Evolutionary conservation across 53 echinoderm and acorn worm species (phyloP).

Genomic region (Henricia sp.): DNA sequence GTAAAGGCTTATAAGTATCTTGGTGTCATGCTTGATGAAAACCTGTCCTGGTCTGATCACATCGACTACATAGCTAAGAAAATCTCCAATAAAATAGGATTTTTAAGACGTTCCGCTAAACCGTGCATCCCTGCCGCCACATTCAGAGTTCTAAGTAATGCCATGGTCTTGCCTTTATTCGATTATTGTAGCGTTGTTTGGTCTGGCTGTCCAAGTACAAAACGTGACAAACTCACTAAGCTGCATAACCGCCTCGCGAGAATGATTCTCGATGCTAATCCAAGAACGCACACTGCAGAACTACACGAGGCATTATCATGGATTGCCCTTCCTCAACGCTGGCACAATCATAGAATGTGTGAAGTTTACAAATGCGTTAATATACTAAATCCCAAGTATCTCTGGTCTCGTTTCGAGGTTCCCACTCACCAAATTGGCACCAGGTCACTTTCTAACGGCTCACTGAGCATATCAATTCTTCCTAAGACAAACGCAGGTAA

Average conservation of each 20-base stretch:
- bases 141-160: background rate
- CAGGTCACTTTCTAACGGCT: no score
- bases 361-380: background rate
- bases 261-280: background rate
- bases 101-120: background rate
- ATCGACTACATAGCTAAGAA: constrained; percentile 1
- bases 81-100: background rate
- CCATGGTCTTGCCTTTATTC: background rate
- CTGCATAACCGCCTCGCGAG: background rate
- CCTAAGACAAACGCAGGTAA: no score
- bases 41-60: background rate
- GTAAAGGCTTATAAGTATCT: no score
- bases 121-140: background rate
- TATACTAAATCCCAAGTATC: no score
- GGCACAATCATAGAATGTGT: background rate
- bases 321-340: background rate
- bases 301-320: background rate
- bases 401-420: no score
- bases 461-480: no score
- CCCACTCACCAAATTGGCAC: no score
- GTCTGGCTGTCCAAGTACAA: background rate
- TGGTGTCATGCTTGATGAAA: background rate
- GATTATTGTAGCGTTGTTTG: constrained; percentile 5
- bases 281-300: background rate
- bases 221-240: background rate